Percentiles rank a stretch among this genome's conserved stretches.
These are phyloP conservation scores for Brachionus rubens DNA, from an alignment of 1,140 invertebrate species.

Conservation along the genomic window DNA sequence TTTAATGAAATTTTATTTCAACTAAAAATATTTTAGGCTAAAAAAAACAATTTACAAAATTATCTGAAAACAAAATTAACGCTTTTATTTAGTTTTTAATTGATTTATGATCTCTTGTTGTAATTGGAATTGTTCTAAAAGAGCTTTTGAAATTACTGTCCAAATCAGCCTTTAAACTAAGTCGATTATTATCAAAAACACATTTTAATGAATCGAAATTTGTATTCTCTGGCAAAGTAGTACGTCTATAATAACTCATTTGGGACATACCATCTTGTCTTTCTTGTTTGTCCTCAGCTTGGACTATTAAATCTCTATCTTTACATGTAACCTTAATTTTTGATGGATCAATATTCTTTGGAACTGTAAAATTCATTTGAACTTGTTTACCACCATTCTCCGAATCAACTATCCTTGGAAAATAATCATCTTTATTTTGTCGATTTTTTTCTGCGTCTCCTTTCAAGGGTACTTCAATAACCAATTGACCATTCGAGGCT, in stretches of 20 bases:
- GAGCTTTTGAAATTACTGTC: background rate
- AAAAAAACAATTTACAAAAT: too few relatives aligned
- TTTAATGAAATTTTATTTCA: too few relatives aligned
- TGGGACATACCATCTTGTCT: too few relatives aligned
- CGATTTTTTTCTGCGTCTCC: background rate
- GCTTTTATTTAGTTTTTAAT: too few relatives aligned
- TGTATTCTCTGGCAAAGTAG: slow-evolving; percentile 2
- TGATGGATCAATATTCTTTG: slow-evolving; percentile 15
- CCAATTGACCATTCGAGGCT: slow-evolving; percentile 1
- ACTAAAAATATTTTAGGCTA: too few relatives aligned
- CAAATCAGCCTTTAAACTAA: slow-evolving; percentile 6
- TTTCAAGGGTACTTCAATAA: slow-evolving; percentile 28
- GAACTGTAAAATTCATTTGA: background rate
- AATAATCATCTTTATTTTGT: background rate
- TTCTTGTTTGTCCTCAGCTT: too few relatives aligned
- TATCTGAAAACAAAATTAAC: too few relatives aligned
- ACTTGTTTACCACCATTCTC: background rate
- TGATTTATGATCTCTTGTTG: background rate
- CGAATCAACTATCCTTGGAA: background rate
- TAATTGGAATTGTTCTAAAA: background rate
- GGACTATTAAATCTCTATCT: too few relatives aligned
- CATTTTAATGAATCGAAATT: slow-evolving; percentile 21
- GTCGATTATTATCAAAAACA: background rate
- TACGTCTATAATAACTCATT: slow-evolving; percentile 13
- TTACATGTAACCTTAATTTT: too few relatives aligned